Percentiles rank a stretch among this genome's conserved stretches.
These are phyloP conservation scores for Villa cingulata DNA, from an alignment of 2,888 invertebrate species.

Conservation along the genomic window DNA sequence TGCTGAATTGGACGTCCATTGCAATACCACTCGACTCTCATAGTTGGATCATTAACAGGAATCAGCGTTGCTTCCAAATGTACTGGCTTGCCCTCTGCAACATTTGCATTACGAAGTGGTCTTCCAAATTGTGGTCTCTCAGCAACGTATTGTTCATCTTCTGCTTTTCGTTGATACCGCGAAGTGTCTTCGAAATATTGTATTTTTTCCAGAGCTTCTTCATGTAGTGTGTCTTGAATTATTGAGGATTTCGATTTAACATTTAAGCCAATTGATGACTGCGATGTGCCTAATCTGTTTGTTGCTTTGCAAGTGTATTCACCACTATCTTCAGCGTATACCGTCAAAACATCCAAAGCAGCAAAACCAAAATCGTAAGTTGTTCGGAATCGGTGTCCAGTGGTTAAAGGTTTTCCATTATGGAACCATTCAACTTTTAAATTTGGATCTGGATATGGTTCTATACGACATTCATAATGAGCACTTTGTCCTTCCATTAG, in stretches of 20 bases:
- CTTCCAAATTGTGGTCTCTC: constrained; percentile 85
- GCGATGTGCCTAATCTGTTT: constrained; percentile 71
- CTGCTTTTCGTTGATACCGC: constrained; percentile 54
- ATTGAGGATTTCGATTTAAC: constrained; percentile 74
- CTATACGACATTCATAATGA: constrained; percentile 85
- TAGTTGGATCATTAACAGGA: constrained; percentile 95
- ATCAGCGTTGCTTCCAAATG: constrained; percentile 91
- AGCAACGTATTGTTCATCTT: constrained; percentile 60
- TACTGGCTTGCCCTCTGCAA: constrained; percentile 74
- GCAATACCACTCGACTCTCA: constrained; percentile 97
- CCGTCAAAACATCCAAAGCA: constrained; percentile 85
- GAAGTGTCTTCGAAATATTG: constrained; percentile 80
- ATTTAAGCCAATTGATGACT: constrained; percentile 63
- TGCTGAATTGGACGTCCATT: constrained; percentile 86
- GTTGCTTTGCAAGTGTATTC: constrained; percentile 80
- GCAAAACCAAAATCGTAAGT: constrained; percentile 96
- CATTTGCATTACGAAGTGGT: constrained; percentile 71
- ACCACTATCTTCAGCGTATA: constrained; percentile 88
- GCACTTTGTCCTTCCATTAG: constrained; percentile 80
- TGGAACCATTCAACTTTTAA: constrained; percentile 89
- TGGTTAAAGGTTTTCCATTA: constrained; percentile 76
- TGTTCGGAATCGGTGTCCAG: constrained; percentile 83
- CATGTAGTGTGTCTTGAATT: constrained; percentile 82
- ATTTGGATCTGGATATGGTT: constrained; percentile 79
- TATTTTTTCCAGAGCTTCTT: constrained; percentile 83